phyloP scores from a whole-genome alignment of 2,888 invertebrate genomes.

The Thereva nobilitata region DNA sequence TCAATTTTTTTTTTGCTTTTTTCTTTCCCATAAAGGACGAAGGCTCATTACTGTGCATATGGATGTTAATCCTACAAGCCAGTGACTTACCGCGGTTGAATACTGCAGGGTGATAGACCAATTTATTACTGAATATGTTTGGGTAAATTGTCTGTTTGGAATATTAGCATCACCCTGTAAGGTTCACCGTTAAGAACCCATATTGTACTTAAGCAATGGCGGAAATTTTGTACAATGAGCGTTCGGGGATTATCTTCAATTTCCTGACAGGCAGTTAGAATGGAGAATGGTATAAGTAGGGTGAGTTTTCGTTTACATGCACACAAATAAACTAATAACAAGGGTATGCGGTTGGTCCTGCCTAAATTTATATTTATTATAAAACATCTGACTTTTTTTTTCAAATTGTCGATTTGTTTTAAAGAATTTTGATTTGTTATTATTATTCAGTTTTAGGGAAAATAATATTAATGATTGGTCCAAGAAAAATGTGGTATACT shows the following conservation, averaged over 20 bases:
- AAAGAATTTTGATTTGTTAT: too few species aligned
- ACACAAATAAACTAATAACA: too few species aligned
- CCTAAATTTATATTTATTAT: too few species aligned
- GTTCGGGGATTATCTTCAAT: constrained; percentile 3
- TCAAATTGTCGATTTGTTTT: too few species aligned
- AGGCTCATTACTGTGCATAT: constrained; percentile 2
- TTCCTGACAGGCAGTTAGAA: background rate
- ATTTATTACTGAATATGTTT: background rate
- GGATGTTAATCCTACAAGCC: constrained; percentile 10
- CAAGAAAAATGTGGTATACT: too few species aligned
- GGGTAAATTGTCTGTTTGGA: too few species aligned
- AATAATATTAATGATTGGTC: too few species aligned
- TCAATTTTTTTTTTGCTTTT: constrained; percentile 2
- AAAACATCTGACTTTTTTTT: too few species aligned
- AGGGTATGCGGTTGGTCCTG: too few species aligned
- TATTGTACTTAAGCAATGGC: background rate
- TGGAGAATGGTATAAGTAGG: background rate
- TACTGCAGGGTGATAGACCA: background rate
- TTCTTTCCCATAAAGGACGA: background rate
- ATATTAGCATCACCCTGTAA: too few species aligned
- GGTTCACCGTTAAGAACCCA: too few species aligned
- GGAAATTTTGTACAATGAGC: background rate
- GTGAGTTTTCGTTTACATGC: background rate
- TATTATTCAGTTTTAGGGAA: too few species aligned
- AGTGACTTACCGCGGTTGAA: constrained; percentile 7